These are phyloP conservation scores for Peucedramus taeniatus DNA, from an alignment of 2,113 vertebrate genomes.

Conservation along the genomic window DNA sequence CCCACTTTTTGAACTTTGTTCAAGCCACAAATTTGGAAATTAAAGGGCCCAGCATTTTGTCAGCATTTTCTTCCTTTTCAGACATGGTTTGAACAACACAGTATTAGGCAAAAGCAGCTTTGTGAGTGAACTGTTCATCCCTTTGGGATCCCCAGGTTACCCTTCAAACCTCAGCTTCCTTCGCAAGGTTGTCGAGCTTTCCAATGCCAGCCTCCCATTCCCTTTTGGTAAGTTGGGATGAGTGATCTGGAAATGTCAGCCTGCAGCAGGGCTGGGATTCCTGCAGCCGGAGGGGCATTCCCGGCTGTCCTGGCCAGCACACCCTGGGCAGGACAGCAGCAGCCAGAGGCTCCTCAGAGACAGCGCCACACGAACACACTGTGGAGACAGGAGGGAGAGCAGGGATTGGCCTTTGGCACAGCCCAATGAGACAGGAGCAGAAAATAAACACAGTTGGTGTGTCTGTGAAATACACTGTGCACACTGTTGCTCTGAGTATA, in stretches of 20 bases:
- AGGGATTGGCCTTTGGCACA: too few relatives aligned
- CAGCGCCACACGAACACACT: slow-evolving; percentile 89
- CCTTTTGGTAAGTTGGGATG: neutral
- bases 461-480: neutral
- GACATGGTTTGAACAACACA: neutral
- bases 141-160: slow-evolving; percentile 9
- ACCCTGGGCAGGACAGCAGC: neutral
- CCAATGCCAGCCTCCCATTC: neutral
- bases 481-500: neutral
- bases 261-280: neutral
- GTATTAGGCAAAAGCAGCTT: slow-evolving; percentile 36
- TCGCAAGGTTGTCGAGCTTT: neutral
- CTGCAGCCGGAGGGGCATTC: neutral
- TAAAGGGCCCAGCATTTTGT: slow-evolving; percentile 37
- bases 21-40: slow-evolving; percentile 39
- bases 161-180: slow-evolving; percentile 26
- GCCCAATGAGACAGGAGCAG: fast-evolving
- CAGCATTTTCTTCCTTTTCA: slow-evolving; percentile 8
- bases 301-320: neutral
- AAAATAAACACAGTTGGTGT: neutral
- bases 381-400: neutral
- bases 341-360: slow-evolving; percentile 61
- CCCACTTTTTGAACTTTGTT: slow-evolving; percentile 5
- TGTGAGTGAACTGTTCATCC: neutral
- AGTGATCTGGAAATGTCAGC: neutral